Evolutionary conservation across 1,140 invertebrate genomes (phyloP), one percentile per base, ranked within the genome.

Genomic region (Drosophila guanche): DNA sequence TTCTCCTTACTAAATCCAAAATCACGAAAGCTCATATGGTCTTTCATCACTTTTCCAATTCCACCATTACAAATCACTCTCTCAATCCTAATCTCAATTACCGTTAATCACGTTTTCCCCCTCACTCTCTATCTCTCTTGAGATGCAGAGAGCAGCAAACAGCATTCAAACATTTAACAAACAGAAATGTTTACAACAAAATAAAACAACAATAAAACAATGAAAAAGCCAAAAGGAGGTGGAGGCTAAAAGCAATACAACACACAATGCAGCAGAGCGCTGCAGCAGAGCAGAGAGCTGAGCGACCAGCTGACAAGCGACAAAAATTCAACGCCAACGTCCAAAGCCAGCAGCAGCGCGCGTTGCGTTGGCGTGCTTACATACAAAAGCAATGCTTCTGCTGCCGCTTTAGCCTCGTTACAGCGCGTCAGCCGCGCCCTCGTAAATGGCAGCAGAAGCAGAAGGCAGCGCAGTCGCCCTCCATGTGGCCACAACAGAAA

Each of bases 241-340:
- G 84, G 83, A 88, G 83, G 83, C 83, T 88, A 88, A 88, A 81
- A 83, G 74, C 70, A 80, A 79, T 76, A 73, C 77, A 76, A 80
- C 74, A 56, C 37, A 37, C 60, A 63, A 62, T 71, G 62, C 72
- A 57, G 51, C 66, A 29, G 29, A 56, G 66, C 43, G 42, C 56
- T 43, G 62, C 53, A 43, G 46, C 66, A 29, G 29, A 53, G 63
- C 59, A 41, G 59, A 56, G 75, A 3, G 29, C 8, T 40, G 40
- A 16, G 22, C 23, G 51, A 20, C n/a, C 45, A 40, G 23, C 56
- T 52, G 62, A 47, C 33, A 40, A 56, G 47, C 74, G 65, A 79
- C 79, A 74, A 77, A 81, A 81, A 73, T 81, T 74, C 79, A 83
- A 62, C 71, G 77, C 60, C 51, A 46, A 23, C 29, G 67, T 29